Base-by-base conservation (phyloP, 1,140 invertebrate species). In the Diachasma alloeum region DNA sequence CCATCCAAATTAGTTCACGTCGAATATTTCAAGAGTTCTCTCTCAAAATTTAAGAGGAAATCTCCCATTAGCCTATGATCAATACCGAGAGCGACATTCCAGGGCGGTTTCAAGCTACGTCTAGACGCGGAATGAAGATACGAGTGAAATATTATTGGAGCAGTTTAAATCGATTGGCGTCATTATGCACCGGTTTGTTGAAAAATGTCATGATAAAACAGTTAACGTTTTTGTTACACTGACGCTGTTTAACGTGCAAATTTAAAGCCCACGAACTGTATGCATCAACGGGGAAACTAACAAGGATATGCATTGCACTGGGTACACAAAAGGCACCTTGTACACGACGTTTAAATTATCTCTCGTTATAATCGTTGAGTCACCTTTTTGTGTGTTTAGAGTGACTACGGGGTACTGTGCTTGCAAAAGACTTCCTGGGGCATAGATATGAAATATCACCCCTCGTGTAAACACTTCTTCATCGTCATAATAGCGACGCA, bases 341-440 rank as follows among this genome's bases (percentile, higher is more conserved):
- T 63, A 63, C 19, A 63, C 24, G 24, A 19, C 3, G 39, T 37
- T 56, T 72, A 72, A 56, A 72, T 72, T 72, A 72, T 72, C 71
- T 72, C 48, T 72, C 46, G 48, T 13, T 63, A 26, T 63, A 63
- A 72, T 72, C 46, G 71, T 72, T 72, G 71, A 72, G 46, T 72
- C 71, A 72, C 31, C 44, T 72, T 72, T 72, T 72, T 46, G 48
- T 72, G 39, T 72, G 71, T 46, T 39, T 37, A 36, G 48, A 48
- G 24, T 1, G 59, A 26, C 2, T 59, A 36, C 31, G 48, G 44
- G 31, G 24, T 48, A 72, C 9, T 4, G 24, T 59, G 36, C 48
- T 72, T 72, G 70, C 70, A 72, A 31, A 72, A 72, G 71, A 72
- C 26, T 48, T 59, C 69, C 42, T 71, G 59, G 59, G 59, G 24